Evolutionary conservation across 64 coral and sea anemone species (phyloP), one percentile per base, ranked within the genome.

Genomic region (Actinia tenebrosa): DNA sequence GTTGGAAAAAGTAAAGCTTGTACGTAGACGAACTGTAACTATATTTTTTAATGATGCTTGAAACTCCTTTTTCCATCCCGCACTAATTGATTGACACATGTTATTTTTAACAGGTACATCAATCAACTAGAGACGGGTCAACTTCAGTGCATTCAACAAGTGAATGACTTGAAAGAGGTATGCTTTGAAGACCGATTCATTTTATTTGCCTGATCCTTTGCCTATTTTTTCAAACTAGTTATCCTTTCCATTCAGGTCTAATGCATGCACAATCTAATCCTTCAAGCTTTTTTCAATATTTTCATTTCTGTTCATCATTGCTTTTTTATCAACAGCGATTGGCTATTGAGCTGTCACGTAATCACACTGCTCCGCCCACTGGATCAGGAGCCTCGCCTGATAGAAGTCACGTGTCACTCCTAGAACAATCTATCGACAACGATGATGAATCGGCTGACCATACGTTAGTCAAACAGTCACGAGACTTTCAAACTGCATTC

Each of bases 111-210:
- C 22, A 99, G 97, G 97, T 99, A 99, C 69, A 99, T 99, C 20
- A 95, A 99, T 56, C 93, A 99, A 80, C 80, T 93, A 11, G 90
- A 90, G 72, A 90, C 93, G 56, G 53, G 86, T 42, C 90, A 99
- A 58, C 94, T 79, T 1, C 97, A 99, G 78, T 95, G 95, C 83
- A 90, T 99, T 13, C 93, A 92, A 64, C 93, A 99, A 64, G 94
- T 99, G n/a, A 95, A 99, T 87, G 90, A 92, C 55, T 93, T 99
- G 16, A 99, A 99, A 89, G 97, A 99, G 93, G 97, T 99, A 66
- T 66, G 1, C 53, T 55, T 55, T 55, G 53, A 55, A 18, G 18
- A 64, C 17, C 30, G 30, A 64, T 64, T 64, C 17, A 64, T 19
- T 0, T 64, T 16, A 16, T 16, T 18, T 20, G 16, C 16, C 14